Evolutionary conservation across 2,113 vertebrate species (phyloP), one percentile per base, ranked within the genome.

Genomic region (Lagopus leucura): DNA sequence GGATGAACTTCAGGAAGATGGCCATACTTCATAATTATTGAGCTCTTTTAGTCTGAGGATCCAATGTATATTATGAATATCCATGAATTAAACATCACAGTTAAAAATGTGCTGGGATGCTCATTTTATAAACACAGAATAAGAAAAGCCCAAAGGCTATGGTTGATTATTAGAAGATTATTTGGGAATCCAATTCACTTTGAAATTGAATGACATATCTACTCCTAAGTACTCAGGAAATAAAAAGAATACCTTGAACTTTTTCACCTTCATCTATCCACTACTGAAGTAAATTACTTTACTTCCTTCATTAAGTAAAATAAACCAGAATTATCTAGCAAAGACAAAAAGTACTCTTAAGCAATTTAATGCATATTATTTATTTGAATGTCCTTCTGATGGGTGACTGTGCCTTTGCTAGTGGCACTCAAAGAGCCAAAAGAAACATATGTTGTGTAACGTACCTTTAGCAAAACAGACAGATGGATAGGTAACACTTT

Each of bases 401-500:
- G 64, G 82, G 70, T 94, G 73, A 70, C 60, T 90, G 20, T 4
- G 58, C 52, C 78, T 87, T 93, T 84, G 70, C 47, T 91, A 88
- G 70, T 58, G 88, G 55, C 72, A 61, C 25, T 88, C 30, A 65
- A 92, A 88, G 76, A 94, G 77, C 76, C 94, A 87, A 84, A 95
- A 90, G 78, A 92, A 94, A 88, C 88, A 95, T 93, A 94, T 92
- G 88, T 50, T 89, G 36, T 87, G 67, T 93, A 91, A 94, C 85
- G 52, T 92, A 96, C 83, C 88, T 95, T 86, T 85, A 92, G 69
- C 57, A 94, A 97, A 95, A 94, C 89, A 95, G 82, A 94, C 92
- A 95, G 90, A 95, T 95, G 93, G 93, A 92, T 89, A 94, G 92
- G 93, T 97, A 91, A 94, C 86, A 95, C 61, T 85, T 89, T 71